Evolutionary conservation across 2,888 invertebrate species (phyloP), one percentile per base, ranked within the genome.

Genomic region (Xiphydria camelus): DNA sequence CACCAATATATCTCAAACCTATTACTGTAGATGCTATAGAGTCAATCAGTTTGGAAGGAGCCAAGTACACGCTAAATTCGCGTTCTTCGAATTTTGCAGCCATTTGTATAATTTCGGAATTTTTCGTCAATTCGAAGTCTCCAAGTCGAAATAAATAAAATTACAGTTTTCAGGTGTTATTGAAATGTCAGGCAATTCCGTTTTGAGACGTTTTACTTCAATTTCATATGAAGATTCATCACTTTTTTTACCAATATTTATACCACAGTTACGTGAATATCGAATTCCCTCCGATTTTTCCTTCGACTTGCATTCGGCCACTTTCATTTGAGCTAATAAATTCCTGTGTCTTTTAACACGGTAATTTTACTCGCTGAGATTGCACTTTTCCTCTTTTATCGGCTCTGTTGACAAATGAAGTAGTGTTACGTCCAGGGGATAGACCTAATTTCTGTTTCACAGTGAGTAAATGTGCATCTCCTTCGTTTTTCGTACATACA

Each of bases 401-500:
- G 17, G 7, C 22, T 29, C 12, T n/a, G 15, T 26, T n/a, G 23
- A 18, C 41, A 38, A 38, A 32, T 5, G 9, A 20, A 31, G 25
- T 20, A 20, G 52, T 48, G 29, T 52, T 22, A 35, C 10, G 15
- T 9, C 50, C 50, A 19, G 52, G 46, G 35, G 55, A 52, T 22
- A 52, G 17, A 12, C 2, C n/a, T 31, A 55, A 39, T 33, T 40
- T 41, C 36, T 46, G 10, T 21, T 26, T n/a, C 10, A 48, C 31
- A 14, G 17, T 18, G 9, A 47, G 19, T 6, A 55, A 22, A 18
- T 41, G 35, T 6, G 22, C 29, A 25, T 48, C 48, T 18, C 52
- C 55, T 33, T 43, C 44, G 44, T 52, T 52, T 40, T 52, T 45
- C 4, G 29, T 38, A 14, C 40, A 42, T 3, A 52, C 47, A 6